phyloP scores from a whole-genome alignment of 2,888 invertebrate species.

The Papilio elwesi region DNA sequence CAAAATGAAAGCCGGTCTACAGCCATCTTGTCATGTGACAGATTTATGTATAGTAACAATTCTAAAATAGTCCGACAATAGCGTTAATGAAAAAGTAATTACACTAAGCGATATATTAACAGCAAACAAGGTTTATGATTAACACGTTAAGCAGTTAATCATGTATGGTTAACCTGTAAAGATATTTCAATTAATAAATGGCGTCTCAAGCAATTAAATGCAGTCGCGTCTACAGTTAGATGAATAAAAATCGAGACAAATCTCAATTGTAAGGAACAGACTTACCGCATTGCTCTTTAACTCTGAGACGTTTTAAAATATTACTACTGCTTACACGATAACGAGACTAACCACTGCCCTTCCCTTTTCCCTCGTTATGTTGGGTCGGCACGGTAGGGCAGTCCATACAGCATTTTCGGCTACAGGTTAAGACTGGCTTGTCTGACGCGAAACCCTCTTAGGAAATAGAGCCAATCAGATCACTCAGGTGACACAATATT shows the following conservation, averaged over 20 bases:
- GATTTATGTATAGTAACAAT: no score
- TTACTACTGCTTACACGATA: no score
- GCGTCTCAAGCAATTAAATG: constrained; percentile 7
- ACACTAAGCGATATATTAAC: neutral
- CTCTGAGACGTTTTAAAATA: neutral
- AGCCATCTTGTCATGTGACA: no score
- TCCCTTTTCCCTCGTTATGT: no score
- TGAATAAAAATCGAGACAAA: constrained; percentile 2
- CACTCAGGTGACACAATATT: no score
- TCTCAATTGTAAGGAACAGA: neutral
- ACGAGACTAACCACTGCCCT: no score
- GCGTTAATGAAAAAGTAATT: neutral
- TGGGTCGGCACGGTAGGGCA: no score
- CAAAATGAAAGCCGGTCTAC: no score
- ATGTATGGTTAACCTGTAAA: constrained; percentile 9
- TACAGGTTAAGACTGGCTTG: no score
- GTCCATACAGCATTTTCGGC: no score
- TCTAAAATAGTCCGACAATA: neutral
- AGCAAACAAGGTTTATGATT: constrained; percentile 7
- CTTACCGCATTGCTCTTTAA: neutral
- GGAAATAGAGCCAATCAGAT: no score
- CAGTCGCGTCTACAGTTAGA: neutral
- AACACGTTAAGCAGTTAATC: constrained; percentile 4
- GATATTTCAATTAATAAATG: constrained; percentile 24
- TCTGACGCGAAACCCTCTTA: no score